phyloP scores from a whole-genome alignment of 92 coral and sea anemone species.

The Porites evermanni region DNA sequence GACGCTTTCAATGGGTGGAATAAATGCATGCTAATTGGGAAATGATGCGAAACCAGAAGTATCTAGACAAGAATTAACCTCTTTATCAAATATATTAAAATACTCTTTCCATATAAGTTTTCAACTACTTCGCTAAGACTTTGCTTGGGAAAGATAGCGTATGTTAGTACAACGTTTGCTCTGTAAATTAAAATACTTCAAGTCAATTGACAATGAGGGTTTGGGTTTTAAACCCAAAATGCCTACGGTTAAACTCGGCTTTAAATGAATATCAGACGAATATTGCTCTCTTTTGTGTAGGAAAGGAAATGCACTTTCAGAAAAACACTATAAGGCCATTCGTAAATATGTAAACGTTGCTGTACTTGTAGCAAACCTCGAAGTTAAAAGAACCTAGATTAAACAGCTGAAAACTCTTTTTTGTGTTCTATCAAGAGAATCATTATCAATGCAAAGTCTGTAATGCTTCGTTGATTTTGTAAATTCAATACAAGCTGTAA shows the following conservation, averaged over 20 bases:
- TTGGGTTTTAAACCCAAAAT: background rate
- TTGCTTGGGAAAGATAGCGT: too few species aligned
- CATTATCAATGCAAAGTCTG: constrained; percentile 4
- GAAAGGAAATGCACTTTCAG: background rate
- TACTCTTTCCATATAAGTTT: too few species aligned
- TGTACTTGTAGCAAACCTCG: too few species aligned
- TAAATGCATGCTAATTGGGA: constrained; percentile 4
- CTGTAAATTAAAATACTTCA: background rate
- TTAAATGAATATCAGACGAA: background rate
- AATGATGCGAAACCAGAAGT: constrained; percentile 5
- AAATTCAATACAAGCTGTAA: constrained; percentile 25
- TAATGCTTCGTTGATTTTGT: constrained; percentile 39
- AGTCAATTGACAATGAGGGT: background rate
- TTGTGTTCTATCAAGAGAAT: background rate
- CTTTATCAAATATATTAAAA: too few species aligned
- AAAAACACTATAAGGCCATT: too few species aligned
- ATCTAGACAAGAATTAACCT: too few species aligned
- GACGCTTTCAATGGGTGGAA: constrained; percentile 18
- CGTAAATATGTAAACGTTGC: background rate
- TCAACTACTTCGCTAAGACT: too few species aligned
- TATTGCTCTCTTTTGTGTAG: background rate
- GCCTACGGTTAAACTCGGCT: constrained; percentile 14
- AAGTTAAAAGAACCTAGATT: too few species aligned
- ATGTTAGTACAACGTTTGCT: too few species aligned
- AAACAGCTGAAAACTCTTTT: background rate